Base-by-base conservation (phyloP, 2,113 vertebrate species). In the Hippocampus zosterae region DNA sequence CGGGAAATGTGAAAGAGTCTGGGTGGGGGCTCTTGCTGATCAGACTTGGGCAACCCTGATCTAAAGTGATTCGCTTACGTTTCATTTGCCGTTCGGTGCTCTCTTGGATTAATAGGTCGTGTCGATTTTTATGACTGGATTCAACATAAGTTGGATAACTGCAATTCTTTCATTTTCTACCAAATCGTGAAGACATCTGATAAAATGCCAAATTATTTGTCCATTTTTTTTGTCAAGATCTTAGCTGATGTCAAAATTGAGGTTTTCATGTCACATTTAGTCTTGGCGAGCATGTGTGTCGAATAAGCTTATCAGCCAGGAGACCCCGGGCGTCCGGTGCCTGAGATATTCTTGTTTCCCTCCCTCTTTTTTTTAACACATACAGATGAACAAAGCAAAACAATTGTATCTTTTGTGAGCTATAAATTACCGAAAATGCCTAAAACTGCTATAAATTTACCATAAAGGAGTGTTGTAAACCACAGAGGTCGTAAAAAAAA, bases 161-260 rank as follows among this genome's bases (percentile, higher is more conserved):
- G 59, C 42, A 27, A 66, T n/a, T 48, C 3, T 64, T 57, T 8
- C 25, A 64, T 64, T 11, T 48, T 21, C 15, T 1, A 33, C 15
- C 44, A 62, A 19, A 55, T 42, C 29, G n/a, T 55, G 27, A 33
- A 56, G 11, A 19, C 3, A 15, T 41, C 52, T 37, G 42, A 74
- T 56, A 52, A 10, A 8, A 50, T 62, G 59, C 65, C 70, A 69
- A 65, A 59, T 72, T 68, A 69, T 69, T 33, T 33, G 3, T 33
- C 50, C 8, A 52, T 8, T 52, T 52, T 19, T 19, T 52, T 52
- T 52, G 19, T 21, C 50, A 52, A 21, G 50, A 21, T 52, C 19
- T 8, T 52, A 52, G 19, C 21, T 21, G 5, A 52, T 3, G 29
- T 33, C 29, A 33, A 52, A 52, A 52, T 52, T 8, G 21, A 21